Base-by-base conservation (phyloP, 2,888 invertebrate genomes). In the Campopleginae sp. region DNA sequence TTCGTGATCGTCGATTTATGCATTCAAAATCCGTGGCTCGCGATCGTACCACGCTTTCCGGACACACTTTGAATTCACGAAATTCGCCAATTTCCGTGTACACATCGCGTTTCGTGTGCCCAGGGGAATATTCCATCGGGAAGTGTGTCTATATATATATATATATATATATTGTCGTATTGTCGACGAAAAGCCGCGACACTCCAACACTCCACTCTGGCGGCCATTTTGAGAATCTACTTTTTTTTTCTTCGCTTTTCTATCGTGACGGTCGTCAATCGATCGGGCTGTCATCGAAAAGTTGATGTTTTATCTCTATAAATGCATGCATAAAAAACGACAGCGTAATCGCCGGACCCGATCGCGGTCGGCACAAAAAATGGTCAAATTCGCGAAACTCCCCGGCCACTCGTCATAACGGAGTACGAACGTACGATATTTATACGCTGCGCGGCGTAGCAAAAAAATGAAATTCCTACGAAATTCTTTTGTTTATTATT, bases 1-100 rank as follows among this genome's bases (percentile, higher is more conserved):
- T 87, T 66, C 70, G n/a, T 71, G 70, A 77, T 82, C 75, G 86
- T 82, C 75, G 86, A 87, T 86, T 86, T 82, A 86, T 86, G 86
- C 76, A 86, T 84, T 86, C 86, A 70, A 75, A 44, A 71, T 84
- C 27, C 58, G 74, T 66, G 54, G 38, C 71, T 61, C 82, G 61
- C 82, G 61, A 66, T 68, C 76, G 80, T 76, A 71, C 54, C 70
- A 76, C 76, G 54, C 71, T 80, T 75, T 80, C 58, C 48, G 71
- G 46, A 79, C 79, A 27, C 61, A 63, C 61, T 31, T 58, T 33
- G 70, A 78, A 68, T 78, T 42, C 27, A 42, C 78, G 38, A 42
- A 78, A 54, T 78, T 33, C 68, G 44, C 78, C 17, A 78, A 58
- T 75, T 23, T 46, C 68, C 46, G 68, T 31, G 46, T 31, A 23